phyloP scores from a whole-genome alignment of 2,888 invertebrate genomes.

The Amiota communis region DNA sequence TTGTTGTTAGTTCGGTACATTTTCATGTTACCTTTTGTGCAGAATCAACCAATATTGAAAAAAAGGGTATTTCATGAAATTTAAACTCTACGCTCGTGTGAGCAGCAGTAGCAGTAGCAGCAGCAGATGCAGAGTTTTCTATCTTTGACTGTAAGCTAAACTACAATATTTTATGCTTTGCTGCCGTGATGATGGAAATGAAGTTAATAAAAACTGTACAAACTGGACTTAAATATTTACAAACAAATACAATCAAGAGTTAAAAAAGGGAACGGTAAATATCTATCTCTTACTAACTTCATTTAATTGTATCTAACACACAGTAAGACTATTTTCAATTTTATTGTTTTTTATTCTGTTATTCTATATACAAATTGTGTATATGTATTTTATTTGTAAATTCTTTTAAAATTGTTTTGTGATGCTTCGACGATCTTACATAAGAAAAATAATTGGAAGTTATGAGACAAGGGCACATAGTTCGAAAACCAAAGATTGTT shows the following conservation, averaged over 20 bases:
- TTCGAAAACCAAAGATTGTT: no score
- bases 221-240: slow-evolving; percentile 66
- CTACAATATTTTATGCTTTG: no score
- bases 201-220: slow-evolving; percentile 70
- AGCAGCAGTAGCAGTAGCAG: slow-evolving; percentile 9
- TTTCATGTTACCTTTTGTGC: slow-evolving; percentile 40
- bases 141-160: no score
- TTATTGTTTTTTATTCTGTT: not conserved
- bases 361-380: no score
- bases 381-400: no score
- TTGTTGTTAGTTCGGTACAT: slow-evolving; percentile 44
- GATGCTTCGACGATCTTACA: no score
- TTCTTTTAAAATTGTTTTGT: no score
- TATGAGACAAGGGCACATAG: no score
- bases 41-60: slow-evolving; percentile 57
- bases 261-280: slow-evolving; percentile 36
- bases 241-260: slow-evolving; percentile 34
- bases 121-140: slow-evolving; percentile 23
- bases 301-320: slow-evolving; percentile 67
- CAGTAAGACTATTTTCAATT: slow-evolving; percentile 34
- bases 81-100: slow-evolving; percentile 39
- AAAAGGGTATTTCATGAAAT: slow-evolving; percentile 66
- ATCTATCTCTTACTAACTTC: slow-evolving; percentile 59
- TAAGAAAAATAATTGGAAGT: no score
- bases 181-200: slow-evolving; percentile 59